Base-by-base conservation (phyloP, 1,140 invertebrate genomes). In the Rhyzopertha dominica region DNA sequence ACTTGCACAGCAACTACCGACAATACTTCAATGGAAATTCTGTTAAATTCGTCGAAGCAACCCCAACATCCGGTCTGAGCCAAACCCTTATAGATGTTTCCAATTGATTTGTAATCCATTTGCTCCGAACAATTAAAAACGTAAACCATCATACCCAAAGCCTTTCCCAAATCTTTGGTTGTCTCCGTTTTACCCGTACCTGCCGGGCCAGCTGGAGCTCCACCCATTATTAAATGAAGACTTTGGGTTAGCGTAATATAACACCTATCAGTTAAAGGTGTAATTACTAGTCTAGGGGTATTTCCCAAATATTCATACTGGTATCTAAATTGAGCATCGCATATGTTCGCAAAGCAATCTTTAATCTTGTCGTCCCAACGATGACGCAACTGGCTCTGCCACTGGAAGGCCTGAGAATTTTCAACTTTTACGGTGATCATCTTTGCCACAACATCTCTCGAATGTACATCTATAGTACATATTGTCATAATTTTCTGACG, bases 91-190 rank as follows among this genome's bases (percentile, higher is more conserved):
- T 92, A 93, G 63, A 94, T 94, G 65, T 90, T 92, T 24, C 86
- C 90, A 58, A 87, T 85, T 4, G 90, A 94, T 42, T 88, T 89
- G 67, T 94, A 95, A 68, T 95, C 91, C 90, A 95, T 94, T 74
- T 95, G 90, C 65, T 95, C 90, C 0, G 91, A 95, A 66, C 92
- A 95, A 66, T 95, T 95, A 69, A 95, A 95, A 0, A 95, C 92
- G 57, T 94, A 94, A 0, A 95, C 90, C 88, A 94, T 92, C 55
- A 93, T 86, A 17, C 90, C 91, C 0, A 95, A 70, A 7, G 90
- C 89, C 60, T 87, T 76, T 2, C 90, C 91, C 30, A 95, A 72
- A 75, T 95, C 90, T 70, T 95, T 95, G 0, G 90, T 93, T 0
- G 91, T 95, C 70, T 95, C 91, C 0, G 90, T 94, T 73, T 95